Percentiles rank a stretch among this genome's conserved stretches.
Evolutionary conservation across 2,113 vertebrate species (phyloP).

Genomic region (Myiopsitta monachus): DNA sequence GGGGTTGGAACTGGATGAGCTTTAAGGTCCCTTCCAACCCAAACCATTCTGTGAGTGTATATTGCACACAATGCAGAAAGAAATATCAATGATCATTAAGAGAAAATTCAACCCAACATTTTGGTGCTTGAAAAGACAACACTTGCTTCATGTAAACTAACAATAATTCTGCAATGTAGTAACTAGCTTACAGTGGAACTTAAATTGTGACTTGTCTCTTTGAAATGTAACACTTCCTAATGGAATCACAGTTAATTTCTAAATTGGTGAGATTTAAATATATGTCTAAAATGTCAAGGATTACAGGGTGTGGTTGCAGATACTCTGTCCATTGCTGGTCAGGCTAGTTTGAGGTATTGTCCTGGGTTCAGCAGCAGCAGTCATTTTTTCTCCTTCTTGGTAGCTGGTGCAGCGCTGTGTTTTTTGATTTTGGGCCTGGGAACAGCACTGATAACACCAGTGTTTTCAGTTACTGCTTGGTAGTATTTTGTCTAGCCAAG

Average conservation of each 20-base stretch:
- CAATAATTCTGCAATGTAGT: no score
- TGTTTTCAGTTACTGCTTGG: no score
- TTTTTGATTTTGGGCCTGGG: no score
- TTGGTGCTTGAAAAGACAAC: neutral
- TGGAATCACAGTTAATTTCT: accelerated
- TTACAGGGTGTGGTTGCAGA: neutral
- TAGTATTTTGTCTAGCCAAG: no score
- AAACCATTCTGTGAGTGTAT: neutral
- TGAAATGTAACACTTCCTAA: neutral
- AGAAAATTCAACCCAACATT: neutral
- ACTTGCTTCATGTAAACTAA: neutral
- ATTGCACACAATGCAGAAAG: neutral
- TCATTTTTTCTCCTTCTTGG: no score
- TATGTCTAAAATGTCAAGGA: accelerated
- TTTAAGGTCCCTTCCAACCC: accelerated
- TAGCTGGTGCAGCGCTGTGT: no score
- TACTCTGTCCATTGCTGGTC: accelerated
- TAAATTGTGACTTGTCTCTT: accelerated
- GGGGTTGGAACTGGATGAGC: accelerated
- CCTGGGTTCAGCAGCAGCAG: no score
- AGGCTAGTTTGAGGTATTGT: no score
- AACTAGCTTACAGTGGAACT: neutral
- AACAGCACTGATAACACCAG: no score
- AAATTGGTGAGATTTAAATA: accelerated
- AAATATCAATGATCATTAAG: neutral